Evolutionary conservation across 2,797 vertebrate species (phyloP).

Genomic region (Nothura maculosa): DNA sequence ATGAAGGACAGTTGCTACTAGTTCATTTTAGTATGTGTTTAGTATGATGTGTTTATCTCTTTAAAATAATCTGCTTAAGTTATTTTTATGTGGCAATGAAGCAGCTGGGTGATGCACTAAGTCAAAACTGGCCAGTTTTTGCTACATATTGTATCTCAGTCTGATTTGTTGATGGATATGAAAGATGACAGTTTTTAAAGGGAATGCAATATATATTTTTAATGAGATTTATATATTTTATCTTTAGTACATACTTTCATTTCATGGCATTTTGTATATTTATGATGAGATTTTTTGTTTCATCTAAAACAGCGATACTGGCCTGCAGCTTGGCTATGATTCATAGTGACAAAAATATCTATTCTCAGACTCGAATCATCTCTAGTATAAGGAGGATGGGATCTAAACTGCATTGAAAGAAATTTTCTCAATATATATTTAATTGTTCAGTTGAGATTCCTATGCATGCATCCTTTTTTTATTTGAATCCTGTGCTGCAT

Average conservation of each 20-base stretch:
- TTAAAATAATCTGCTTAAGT: conserved; percentile 8
- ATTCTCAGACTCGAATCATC: conserved; percentile 17
- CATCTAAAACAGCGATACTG: conserved; percentile 15
- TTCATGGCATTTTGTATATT: conserved; percentile 38
- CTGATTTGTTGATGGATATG: conserved; percentile 56
- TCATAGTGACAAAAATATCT: background rate
- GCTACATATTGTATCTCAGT: conserved; percentile 14
- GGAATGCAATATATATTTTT: conserved; percentile 31
- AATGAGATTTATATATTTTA: conserved; percentile 34
- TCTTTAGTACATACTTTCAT: background rate
- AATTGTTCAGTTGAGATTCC: background rate
- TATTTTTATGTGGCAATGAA: conserved; percentile 36
- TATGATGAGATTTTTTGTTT: conserved; percentile 32
- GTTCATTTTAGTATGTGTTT: conserved; percentile 52
- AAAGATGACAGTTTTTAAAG: conserved; percentile 41
- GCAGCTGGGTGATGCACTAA: background rate
- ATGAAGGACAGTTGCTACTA: background rate
- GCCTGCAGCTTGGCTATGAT: background rate
- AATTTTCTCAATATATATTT: background rate
- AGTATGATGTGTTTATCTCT: background rate
- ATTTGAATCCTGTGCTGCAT: background rate
- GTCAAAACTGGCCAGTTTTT: conserved; percentile 28
- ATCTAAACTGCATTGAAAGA: background rate
- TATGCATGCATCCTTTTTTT: background rate
- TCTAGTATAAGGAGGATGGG: background rate